Conservation (phyloP, 2,113 vertebrate species). For the Aegotheles bennettii region DNA sequence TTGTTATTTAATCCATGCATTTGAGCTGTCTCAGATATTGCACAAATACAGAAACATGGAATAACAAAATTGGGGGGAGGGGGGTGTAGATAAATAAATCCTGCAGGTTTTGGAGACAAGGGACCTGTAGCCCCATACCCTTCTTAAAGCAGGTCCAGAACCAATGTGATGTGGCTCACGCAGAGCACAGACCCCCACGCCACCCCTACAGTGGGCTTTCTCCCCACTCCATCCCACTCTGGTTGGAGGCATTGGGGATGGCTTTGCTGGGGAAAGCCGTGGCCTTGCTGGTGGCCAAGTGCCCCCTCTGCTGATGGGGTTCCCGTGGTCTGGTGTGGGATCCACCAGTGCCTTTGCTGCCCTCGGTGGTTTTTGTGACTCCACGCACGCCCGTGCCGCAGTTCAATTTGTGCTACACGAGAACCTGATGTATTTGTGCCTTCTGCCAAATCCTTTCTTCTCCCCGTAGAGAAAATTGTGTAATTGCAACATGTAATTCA, state of each 20-base stretch:
- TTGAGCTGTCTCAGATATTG: background rate
- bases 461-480: background rate
- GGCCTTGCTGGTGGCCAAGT: background rate
- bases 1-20: background rate
- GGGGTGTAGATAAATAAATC: background rate
- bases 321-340: background rate
- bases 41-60: background rate
- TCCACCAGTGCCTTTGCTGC: background rate
- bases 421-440: background rate
- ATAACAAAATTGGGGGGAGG: background rate
- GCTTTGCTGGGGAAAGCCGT: background rate
- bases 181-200: rapidly evolving
- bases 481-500: background rate
- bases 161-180: background rate
- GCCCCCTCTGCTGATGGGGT: background rate
- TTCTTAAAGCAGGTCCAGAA: no score
- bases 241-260: background rate
- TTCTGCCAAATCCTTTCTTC: background rate
- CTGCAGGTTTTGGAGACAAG: no score
- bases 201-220: background rate
- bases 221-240: background rate
- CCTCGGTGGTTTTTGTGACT: background rate
- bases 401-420: background rate
- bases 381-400: background rate
- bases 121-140: background rate